Evolutionary conservation across 2,888 invertebrate species (phyloP), one percentile per base, ranked within the genome.

Genomic region (Limenitis camilla): DNA sequence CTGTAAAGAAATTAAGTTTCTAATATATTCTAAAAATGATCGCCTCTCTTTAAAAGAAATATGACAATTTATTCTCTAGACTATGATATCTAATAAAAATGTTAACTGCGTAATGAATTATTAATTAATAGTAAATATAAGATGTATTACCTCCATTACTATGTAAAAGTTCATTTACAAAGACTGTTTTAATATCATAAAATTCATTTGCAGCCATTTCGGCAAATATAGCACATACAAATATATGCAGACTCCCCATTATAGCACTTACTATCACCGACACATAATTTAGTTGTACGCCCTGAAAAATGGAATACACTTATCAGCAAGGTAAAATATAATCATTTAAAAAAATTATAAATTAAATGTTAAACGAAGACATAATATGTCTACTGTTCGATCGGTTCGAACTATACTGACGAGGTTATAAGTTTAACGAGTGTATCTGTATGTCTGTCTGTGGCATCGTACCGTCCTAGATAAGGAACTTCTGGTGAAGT

Each of bases 141-240:
- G 7, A 4, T 5, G 28, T 35, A 27, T 35, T 44, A 44, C 32
- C 10, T 33, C 30, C 28, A 10, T 32, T 32, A 33, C 40, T 40
- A 2, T 40, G 9, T 6, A 48, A 31, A 5, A 48, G 33, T 8
- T 40, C 40, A 9, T 9, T 9, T 31, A 31, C 48, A 19, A 48
- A 48, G 28, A 32, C 32, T 28, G 8, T 10, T n/a, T 40, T 40
- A 6, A 48, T 28, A 28, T 48, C 9, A 19, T 10, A 31, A 32
- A 19, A 48, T 40, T 48, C 48, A 6, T 9, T 7, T 6, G n/a
- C 9, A 32, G 40, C 28, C 32, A 48, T 32, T 48, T 48, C 48
- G 9, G 36, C 40, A 9, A 19, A 46, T 31, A 27, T 8, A 9
- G 30, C 11, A 38, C n/a, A 44, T 5, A 35, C n/a, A 8, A 44